Conservation (phyloP, 2,113 vertebrate species). For the Tursiops truncatus region DNA sequence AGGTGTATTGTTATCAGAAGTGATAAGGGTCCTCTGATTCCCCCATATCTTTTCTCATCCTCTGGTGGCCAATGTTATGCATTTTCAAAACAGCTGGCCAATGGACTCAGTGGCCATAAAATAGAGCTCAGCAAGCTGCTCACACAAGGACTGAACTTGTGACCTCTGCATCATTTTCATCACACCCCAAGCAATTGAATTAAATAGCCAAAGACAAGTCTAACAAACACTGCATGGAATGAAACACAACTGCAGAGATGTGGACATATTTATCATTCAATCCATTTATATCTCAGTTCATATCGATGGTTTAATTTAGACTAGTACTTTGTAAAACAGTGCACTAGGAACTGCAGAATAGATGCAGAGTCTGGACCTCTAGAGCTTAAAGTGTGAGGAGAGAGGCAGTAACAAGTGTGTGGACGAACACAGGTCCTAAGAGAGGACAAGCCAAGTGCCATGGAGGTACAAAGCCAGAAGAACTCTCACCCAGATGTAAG, state of each 20-base stretch:
- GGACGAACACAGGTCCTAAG: not conserved
- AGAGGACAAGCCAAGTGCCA: not conserved
- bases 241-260: not conserved
- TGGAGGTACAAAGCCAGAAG: not conserved
- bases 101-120: constrained; percentile 47
- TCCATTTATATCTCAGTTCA: constrained; percentile 40
- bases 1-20: not conserved
- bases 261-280: constrained; percentile 13
- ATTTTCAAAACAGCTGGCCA: constrained; percentile 67
- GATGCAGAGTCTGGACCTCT: not conserved
- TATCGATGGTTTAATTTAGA: constrained; percentile 12
- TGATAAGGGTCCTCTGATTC: constrained; percentile 1
- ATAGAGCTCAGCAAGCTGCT: constrained; percentile 52
- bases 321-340: not conserved
- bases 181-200: constrained; percentile 39
- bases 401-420: not conserved
- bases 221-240: constrained; percentile 32
- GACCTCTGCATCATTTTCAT: constrained; percentile 47
- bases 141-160: constrained; percentile 67
- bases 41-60: constrained; percentile 19
- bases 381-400: not conserved
- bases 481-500: not conserved
- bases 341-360: not conserved
- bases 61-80: constrained; percentile 38
- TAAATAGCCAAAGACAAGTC: constrained; percentile 50